These are phyloP conservation scores for Haemorhous mexicanus DNA, from an alignment of 2,113 vertebrate species.

Conservation along the genomic window DNA sequence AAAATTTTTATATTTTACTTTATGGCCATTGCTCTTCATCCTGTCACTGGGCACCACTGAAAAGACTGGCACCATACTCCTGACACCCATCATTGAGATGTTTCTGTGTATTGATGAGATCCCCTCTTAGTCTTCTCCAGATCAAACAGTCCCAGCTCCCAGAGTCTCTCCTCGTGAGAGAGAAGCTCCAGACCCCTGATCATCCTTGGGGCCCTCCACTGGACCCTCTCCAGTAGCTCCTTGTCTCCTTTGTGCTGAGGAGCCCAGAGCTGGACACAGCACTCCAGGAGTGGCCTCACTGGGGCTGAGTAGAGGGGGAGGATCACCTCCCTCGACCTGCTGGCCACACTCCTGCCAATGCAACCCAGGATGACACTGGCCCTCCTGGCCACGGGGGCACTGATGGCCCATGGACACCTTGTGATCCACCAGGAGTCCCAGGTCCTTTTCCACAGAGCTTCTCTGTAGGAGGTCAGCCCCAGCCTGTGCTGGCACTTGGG, in stretches of 20 bases:
- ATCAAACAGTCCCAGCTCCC: accelerated
- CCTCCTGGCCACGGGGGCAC: neutral
- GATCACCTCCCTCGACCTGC: neutral
- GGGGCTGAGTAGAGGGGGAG: neutral
- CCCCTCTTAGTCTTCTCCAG: neutral
- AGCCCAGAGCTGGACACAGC: neutral
- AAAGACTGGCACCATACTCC: neutral
- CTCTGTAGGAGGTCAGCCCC: neutral
- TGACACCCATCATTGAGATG: accelerated
- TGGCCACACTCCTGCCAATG: neutral
- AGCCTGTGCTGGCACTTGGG: neutral
- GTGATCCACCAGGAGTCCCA: neutral
- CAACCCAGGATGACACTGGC: neutral
- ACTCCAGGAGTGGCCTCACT: neutral
- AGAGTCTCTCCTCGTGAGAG: neutral
- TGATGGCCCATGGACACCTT: accelerated
- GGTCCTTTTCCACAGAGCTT: neutral
- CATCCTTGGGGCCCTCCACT: neutral
- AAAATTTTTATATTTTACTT: accelerated
- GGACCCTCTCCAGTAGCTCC: neutral
- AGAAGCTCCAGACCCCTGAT: neutral
- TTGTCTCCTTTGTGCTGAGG: neutral
- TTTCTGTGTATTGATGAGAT: neutral
- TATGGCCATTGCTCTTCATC: neutral
- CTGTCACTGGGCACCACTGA: too few species aligned